These are phyloP conservation scores for Tamandua tetradactyla DNA, from an alignment of 2,797 vertebrate species.

Conservation along the genomic window DNA sequence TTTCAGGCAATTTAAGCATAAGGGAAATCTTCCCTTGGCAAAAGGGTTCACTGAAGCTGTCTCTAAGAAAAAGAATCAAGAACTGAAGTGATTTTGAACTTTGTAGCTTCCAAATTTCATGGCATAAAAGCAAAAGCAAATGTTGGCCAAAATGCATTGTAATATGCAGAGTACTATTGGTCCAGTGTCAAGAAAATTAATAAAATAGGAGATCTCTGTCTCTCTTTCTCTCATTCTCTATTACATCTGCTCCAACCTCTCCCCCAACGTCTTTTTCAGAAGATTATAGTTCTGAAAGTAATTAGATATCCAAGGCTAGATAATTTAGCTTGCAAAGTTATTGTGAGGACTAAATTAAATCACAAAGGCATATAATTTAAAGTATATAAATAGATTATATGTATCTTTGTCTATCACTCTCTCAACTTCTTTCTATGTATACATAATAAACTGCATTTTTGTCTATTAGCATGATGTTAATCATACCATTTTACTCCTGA, in stretches of 20 bases:
- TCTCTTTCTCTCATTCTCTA: too few species aligned
- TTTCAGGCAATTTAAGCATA: background rate
- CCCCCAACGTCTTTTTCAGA: background rate
- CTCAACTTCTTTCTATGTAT: too few species aligned
- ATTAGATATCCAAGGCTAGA: background rate
- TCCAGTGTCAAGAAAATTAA: background rate
- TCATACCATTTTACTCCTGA: too few species aligned
- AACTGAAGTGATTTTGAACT: background rate
- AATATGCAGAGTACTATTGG: background rate
- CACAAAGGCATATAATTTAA: too few species aligned
- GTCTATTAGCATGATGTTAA: too few species aligned
- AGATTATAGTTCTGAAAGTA: background rate
- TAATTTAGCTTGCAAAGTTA: background rate
- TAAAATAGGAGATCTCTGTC: too few species aligned
- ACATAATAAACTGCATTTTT: too few species aligned
- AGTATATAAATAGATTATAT: too few species aligned
- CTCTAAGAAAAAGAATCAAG: background rate
- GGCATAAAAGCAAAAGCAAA: background rate
- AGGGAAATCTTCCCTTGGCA: background rate
- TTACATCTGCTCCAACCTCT: too few species aligned
- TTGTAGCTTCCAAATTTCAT: background rate
- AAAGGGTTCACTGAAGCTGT: background rate
- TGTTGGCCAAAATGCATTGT: background rate
- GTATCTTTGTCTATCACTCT: too few species aligned
- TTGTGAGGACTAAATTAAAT: background rate